Evolutionary conservation across 2,888 invertebrate species (phyloP), one percentile per base, ranked within the genome.

Genomic region (Tribolium freemani): DNA sequence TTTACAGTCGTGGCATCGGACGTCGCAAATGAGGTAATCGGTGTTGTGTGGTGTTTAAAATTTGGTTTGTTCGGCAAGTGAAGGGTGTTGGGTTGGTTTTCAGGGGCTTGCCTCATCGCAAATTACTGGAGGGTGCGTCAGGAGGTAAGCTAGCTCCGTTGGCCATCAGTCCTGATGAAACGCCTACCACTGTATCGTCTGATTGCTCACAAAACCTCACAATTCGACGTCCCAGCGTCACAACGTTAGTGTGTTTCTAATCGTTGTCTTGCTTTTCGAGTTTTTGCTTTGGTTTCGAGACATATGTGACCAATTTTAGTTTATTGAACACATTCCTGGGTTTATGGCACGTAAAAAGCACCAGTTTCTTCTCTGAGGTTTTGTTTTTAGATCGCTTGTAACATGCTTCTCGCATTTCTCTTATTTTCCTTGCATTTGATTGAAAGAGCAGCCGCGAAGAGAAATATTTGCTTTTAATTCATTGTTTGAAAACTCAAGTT

Each of bases 91-190:
- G 67, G 72, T 83, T 84, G 81, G 81, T 82, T 86, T 88, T 80
- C 88, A 88, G 88, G 87, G 86, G 87, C 84, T 85, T 88, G 84
- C 84, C 88, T 79, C 89, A 89, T 83, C 87, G 89, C 79, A 89
- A 86, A 78, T 80, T 85, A 76, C 75, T 85, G 73, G 84, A 84
- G 63, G 84, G 84, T 79, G 84, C 87, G 76, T 81, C 87, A 77
- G 87, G 88, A 83, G 87, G 87, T 84, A 89, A 89, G 84, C 86
- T 89, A 81, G 87, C 89, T 77, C 88, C 89, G 75, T 86, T 89
- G 80, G 88, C 88, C 77, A 88, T 87, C 84, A 89, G 89, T 83
- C 89, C 89, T 76, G 88, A 88, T 78, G 88, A 88, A 77, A 87
- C 87, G 82, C 84, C 86, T 77, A 56, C 72, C 64, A 82, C 78